A percentile compares a stretch with the other conserved stretches of the same genome.
phyloP scores from a whole-genome alignment of 2,113 vertebrate genomes.

The Leptobrachium ailaonicum region DNA sequence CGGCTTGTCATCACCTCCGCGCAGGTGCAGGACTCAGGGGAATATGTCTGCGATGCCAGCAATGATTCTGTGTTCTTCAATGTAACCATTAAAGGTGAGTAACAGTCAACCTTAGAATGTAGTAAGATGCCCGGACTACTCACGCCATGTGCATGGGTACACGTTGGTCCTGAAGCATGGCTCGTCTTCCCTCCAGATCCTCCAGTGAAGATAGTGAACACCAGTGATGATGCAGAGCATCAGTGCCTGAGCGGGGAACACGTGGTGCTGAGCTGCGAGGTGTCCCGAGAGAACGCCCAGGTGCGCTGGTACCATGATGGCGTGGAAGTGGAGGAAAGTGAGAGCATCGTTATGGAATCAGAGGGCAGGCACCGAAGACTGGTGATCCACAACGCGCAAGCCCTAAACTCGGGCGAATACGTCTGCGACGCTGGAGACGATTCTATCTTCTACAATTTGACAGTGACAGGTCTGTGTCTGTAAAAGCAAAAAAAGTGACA shows the following conservation, averaged over 20 bases:
- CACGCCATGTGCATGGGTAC: too few relatives aligned
- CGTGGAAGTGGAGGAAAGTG: conserved; percentile 74
- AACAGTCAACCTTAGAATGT: too few relatives aligned
- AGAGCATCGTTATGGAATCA: conserved; percentile 73
- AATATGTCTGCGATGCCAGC: conserved; percentile 84
- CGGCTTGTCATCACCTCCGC: conserved; percentile 80
- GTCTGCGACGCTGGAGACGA: conserved; percentile 84
- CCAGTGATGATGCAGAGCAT: conserved; percentile 71
- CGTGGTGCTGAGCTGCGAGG: conserved; percentile 85
- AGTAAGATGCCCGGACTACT: too few relatives aligned
- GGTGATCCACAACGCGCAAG: conserved; percentile 75
- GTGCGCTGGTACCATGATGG: conserved; percentile 87
- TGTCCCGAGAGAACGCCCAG: conserved; percentile 68
- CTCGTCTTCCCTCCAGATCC: conserved; percentile 70
- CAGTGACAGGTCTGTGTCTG: conserved; percentile 79
- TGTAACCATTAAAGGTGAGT: conserved; percentile 85
- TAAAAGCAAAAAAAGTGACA: neutral
- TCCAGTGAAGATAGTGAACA: conserved; percentile 77
- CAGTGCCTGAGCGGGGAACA: conserved; percentile 72
- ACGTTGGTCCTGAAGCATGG: too few relatives aligned
- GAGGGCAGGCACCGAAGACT: conserved; percentile 76
- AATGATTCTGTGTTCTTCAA: conserved; percentile 85
- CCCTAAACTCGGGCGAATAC: conserved; percentile 81
- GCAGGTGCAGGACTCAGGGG: conserved; percentile 75
- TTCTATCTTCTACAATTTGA: conserved; percentile 83